Evolutionary conservation across 2,113 vertebrate species (phyloP), one percentile per base, ranked within the genome.

Genomic region (Oenanthe melanoleuca): DNA sequence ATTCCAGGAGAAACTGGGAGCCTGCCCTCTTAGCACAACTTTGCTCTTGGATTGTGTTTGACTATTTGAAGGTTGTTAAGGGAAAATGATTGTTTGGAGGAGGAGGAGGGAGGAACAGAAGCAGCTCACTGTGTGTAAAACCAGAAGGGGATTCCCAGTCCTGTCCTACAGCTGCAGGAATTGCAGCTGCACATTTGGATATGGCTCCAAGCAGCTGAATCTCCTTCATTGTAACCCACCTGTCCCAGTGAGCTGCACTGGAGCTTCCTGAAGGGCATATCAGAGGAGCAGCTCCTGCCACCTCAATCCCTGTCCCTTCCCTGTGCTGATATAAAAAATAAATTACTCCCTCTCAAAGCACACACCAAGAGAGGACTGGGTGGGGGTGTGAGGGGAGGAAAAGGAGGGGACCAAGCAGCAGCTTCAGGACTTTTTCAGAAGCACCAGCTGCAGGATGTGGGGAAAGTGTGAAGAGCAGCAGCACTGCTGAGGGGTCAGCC

Each of bases 211-310:
- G 79, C 3, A 11, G 67, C 52, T n/a, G 28, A 14, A 38, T 70
- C 34, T 75, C 45, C 77, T 79, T 15, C 49, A 9, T 1, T 67
- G 38, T 88, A 52, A 79, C 21, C 70, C 44, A 11, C 22, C 16
- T 7, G 16, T 2, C 16, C 38, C 1, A 1, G 0, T 33, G n/a
- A 49, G 55, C 77, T n/a, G 64, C 40, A 6, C 0, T 45, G 52
- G 88, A 85, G 47, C 47, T 92, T 71, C 33, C 12, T 11, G 53
- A 44, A 33, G 31, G 34, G 61, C 49, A 64, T 57, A 11, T 34
- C 57, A 60, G 29, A 63, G 16, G 25, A 53, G 56, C 72, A 80
- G n/a, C 40, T 94, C 69, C 79, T 50, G 47, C 21, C 56, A 50
- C 33, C 44, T 80, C 45, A 11, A 1, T 37, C 66, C 53, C 59